Conservation (phyloP, 2,888 invertebrate genomes). For the Sussaba pulchella region DNA sequence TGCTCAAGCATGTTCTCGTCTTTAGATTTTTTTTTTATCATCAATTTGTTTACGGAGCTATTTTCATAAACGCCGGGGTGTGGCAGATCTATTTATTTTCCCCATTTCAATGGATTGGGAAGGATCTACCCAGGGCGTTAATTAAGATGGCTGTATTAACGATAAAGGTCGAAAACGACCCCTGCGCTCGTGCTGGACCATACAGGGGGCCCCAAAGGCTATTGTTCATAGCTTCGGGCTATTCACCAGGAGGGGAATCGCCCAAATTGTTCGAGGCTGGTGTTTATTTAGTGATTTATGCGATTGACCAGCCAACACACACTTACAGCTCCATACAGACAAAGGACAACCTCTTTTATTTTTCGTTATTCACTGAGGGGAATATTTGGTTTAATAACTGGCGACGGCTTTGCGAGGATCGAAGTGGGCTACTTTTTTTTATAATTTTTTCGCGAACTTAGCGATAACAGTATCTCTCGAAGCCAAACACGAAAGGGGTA, state of each 20-base stretch:
- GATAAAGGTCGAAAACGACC: slow-evolving; percentile 71
- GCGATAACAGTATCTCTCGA: slow-evolving; percentile 17
- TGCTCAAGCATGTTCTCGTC: background rate
- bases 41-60: slow-evolving; percentile 26
- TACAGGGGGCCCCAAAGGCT: slow-evolving; percentile 58
- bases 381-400: slow-evolving; percentile 27
- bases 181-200: slow-evolving; percentile 61
- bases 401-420: background rate
- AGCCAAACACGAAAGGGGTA: slow-evolving; percentile 21
- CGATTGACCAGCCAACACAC: slow-evolving; percentile 73
- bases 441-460: background rate
- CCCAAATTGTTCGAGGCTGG: slow-evolving; percentile 76
- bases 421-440: slow-evolving; percentile 1
- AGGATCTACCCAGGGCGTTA: slow-evolving; percentile 72
- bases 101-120: slow-evolving; percentile 44
- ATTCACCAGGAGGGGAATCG: slow-evolving; percentile 63
- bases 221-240: slow-evolving; percentile 60
- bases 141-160: slow-evolving; percentile 79
- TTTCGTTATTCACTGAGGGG: background rate
- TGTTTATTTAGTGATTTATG: slow-evolving; percentile 81
- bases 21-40: slow-evolving; percentile 30
- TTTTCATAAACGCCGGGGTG: slow-evolving; percentile 49
- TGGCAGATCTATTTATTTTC: slow-evolving; percentile 62
- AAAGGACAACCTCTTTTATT: slow-evolving; percentile 37
- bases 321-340: background rate